Conservation (phyloP, 1,140 invertebrate species). For the Carposina sasakii region DNA sequence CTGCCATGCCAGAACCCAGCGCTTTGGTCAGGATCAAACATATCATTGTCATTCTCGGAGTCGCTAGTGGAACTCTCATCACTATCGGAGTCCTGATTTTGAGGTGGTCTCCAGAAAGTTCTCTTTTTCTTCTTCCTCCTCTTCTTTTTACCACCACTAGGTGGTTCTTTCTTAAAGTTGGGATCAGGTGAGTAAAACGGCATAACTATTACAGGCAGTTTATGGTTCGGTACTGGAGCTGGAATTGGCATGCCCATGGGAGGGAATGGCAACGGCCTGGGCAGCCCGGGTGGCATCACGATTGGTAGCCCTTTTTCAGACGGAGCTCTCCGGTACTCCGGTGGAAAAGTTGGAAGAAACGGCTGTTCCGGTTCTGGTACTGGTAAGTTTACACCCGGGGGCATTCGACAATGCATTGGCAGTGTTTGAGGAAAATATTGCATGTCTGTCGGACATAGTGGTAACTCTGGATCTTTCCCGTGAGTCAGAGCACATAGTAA, state of each 20-base stretch:
- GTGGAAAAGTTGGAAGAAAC: not conserved
- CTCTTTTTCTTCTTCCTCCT: constrained; percentile 16
- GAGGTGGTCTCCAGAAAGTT: constrained; percentile 11
- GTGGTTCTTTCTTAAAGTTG: constrained; percentile 30
- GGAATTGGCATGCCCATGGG: constrained; percentile 32
- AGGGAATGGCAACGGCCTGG: constrained; percentile 27
- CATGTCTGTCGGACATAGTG: constrained; percentile 50
- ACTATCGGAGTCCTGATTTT: constrained; percentile 16
- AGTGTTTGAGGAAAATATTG: constrained; percentile 54
- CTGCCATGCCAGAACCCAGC: too few relatives aligned
- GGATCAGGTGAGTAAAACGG: constrained; percentile 56
- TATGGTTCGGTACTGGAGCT: constrained; percentile 32
- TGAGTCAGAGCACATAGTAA: constrained; percentile 23
- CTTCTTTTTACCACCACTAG: constrained; percentile 8
- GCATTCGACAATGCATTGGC: constrained; percentile 60
- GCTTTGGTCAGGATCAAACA: constrained; percentile 6
- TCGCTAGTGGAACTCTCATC: constrained; percentile 30
- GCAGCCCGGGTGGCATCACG: constrained; percentile 21
- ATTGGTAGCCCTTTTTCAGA: constrained; percentile 26
- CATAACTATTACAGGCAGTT: constrained; percentile 64
- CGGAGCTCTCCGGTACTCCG: constrained; percentile 24
- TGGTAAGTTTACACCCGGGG: constrained; percentile 5
- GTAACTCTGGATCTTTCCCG: constrained; percentile 28
- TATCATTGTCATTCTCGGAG: constrained; percentile 26
- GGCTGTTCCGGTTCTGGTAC: not conserved